These are phyloP conservation scores for Anoura caudifer DNA, from an alignment of 2,113 vertebrate species.

Conservation along the genomic window DNA sequence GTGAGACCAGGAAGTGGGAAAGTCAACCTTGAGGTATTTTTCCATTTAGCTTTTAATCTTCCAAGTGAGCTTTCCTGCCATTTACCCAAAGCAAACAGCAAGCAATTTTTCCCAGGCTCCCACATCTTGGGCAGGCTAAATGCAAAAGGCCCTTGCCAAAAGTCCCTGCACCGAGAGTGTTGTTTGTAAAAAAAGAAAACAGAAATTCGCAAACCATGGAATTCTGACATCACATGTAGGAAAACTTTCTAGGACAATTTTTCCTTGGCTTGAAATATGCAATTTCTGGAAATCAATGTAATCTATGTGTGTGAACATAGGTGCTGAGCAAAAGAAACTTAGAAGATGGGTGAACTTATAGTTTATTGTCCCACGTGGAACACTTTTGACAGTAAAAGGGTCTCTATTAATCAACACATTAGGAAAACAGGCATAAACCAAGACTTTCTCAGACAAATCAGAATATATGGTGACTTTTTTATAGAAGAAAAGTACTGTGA, in stretches of 20 bases:
- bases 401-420: slow-evolving; percentile 19
- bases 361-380: neutral
- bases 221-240: neutral
- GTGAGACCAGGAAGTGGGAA: slow-evolving; percentile 63
- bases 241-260: neutral
- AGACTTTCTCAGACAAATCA: neutral
- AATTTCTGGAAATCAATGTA: neutral
- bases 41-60: slow-evolving; percentile 43
- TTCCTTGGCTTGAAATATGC: slow-evolving; percentile 26
- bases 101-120: slow-evolving; percentile 42
- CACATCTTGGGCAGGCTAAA: slow-evolving; percentile 40
- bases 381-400: neutral
- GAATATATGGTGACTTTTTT: neutral
- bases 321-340: slow-evolving; percentile 8
- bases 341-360: neutral
- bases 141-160: neutral
- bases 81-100: slow-evolving; percentile 52
- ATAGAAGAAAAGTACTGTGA: neutral
- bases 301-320: neutral
- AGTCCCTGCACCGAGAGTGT: neutral
- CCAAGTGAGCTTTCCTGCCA: neutral
- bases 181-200: slow-evolving; percentile 27
- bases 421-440: neutral
- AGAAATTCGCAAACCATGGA: neutral
- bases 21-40: slow-evolving; percentile 62